Evolutionary conservation across 2,888 invertebrate species (phyloP), one percentile per base, ranked within the genome.

Genomic region (Carabus problematicus): DNA sequence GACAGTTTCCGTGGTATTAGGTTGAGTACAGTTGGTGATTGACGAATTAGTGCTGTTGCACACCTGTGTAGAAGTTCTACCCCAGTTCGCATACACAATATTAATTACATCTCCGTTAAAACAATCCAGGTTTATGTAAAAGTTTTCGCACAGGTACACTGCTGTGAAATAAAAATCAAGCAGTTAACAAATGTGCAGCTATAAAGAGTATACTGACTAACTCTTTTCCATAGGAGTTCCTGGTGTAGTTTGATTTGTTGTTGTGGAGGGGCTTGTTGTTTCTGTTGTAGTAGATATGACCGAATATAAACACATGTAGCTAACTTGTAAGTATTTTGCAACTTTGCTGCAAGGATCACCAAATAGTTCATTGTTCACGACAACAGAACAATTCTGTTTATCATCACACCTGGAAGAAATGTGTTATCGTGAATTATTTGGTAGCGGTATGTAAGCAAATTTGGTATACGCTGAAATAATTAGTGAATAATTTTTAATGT

Each of bases 271-370:
- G 29, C 6, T 29, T 2, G 29, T 29, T 29, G 29, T 29, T 29
- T 29, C 29, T 2, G 45, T 45, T 52, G 52, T 52, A 3, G 14
- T 14, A 2, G 11, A 18, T 7, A 18, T 8, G 16, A 12, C 16
- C 8, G 52, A 18, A 9, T 52, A 9, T 3, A 52, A 52, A 52
- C 52, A 52, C 18, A 16, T 14, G 52, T 16, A 52, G 52, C 19
- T 52, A 9, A 52, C 19, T 12, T 52, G 52, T 11, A 52, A 19
- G 11, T 52, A 52, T 52, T 52, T 52, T 11, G 16, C 52, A 52
- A 52, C 19, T 7, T 19, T 9, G 1, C 18, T 9, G 19, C 52
- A 52, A 18, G 52, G 52, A 16, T 52, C 16, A 18, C 52, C 52
- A 16, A 52, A 52, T 1, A 18, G 3, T 6, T 3, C 18, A 52